A percentile compares a stretch with the other conserved stretches of the same genome.
These are phyloP conservation scores for Diloba caeruleocephala DNA, from an alignment of 2,888 invertebrate genomes.

Conservation along the genomic window DNA sequence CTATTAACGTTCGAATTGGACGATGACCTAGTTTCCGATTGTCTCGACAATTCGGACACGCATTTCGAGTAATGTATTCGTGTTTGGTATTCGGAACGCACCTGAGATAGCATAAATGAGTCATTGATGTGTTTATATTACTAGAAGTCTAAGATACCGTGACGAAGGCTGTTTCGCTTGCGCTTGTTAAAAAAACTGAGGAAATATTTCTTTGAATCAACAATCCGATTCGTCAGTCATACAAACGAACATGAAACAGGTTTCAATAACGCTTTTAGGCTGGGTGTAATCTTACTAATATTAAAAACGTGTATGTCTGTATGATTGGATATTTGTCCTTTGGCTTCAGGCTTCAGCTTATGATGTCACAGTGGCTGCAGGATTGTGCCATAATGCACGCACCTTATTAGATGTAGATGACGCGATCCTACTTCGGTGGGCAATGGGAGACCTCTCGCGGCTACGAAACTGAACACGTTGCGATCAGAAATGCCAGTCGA, in stretches of 20 bases:
- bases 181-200: conserved; percentile 19
- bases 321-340: too few relatives aligned
- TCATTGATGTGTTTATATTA: conserved; percentile 54
- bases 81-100: conserved; percentile 53
- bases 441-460: too few relatives aligned
- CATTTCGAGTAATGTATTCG: conserved; percentile 50
- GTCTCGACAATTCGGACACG: conserved; percentile 56
- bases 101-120: conserved; percentile 57
- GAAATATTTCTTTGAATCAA: conserved; percentile 38
- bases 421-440: too few relatives aligned
- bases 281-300: too few relatives aligned
- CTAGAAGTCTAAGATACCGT: conserved; percentile 40
- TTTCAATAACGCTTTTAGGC: conserved; percentile 1
- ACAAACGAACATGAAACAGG: conserved; percentile 5
- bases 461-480: too few relatives aligned
- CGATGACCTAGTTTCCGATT: conserved; percentile 55
- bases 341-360: too few relatives aligned
- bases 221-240: conserved; percentile 19
- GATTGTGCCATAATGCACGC: too few relatives aligned
- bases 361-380: too few relatives aligned
- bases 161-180: conserved; percentile 34
- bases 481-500: too few relatives aligned
- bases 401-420: too few relatives aligned
- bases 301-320: too few relatives aligned
- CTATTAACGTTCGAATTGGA: conserved; percentile 50